A percentile compares a stretch with the other conserved stretches of the same genome.
These are phyloP conservation scores for Pachymerium ferrugineum DNA, from an alignment of 2,888 invertebrate genomes.

Conservation along the genomic window DNA sequence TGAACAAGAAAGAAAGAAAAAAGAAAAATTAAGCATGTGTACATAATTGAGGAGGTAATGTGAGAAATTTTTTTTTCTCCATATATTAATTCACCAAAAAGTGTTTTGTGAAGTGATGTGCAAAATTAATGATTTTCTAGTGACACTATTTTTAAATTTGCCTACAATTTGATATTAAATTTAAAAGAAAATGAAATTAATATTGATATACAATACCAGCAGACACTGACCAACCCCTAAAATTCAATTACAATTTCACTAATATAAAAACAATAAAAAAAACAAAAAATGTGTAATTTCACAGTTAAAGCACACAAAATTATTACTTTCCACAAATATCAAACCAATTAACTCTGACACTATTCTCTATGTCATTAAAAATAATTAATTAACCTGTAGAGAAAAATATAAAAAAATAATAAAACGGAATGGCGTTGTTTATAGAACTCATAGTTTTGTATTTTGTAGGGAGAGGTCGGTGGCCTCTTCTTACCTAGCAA, in stretches of 20 bases:
- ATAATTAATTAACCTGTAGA: no score
- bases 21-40: conserved; percentile 33
- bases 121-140: background rate
- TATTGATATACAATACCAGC: no score
- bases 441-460: no score
- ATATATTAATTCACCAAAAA: background rate
- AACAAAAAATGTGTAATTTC: background rate
- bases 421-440: no score
- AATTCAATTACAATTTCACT: background rate
- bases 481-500: conserved; percentile 67
- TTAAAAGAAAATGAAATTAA: no score
- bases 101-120: background rate
- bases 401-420: no score
- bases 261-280: background rate
- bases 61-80: background rate
- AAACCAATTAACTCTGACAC: no score
- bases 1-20: conserved; percentile 32
- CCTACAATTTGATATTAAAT: no score
- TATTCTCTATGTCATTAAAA: no score
- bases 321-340: background rate
- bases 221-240: background rate
- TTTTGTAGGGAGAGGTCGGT: no score
- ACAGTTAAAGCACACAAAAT: no score
- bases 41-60: conserved; percentile 20
- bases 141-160: no score